Percentiles rank a stretch among this genome's conserved stretches.
Conservation (phyloP, 1,140 invertebrate species). For the Catajapyx aquilonaris region DNA sequence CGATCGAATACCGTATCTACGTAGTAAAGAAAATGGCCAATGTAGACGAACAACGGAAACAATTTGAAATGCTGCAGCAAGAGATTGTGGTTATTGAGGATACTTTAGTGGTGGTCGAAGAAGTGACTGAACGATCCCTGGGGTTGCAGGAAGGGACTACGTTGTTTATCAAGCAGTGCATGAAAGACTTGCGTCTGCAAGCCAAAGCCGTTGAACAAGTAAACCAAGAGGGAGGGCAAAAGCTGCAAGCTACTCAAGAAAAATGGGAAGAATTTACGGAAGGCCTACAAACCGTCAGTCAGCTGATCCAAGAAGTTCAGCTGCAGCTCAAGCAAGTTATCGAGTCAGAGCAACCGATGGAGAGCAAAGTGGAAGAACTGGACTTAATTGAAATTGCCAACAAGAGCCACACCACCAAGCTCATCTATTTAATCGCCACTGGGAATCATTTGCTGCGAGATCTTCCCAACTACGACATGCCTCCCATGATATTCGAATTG, state of each 20-base stretch:
- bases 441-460: constrained; percentile 33
- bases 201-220: constrained; percentile 33
- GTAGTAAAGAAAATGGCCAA: constrained; percentile 31
- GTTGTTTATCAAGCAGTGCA: constrained; percentile 23
- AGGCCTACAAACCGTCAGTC: constrained; percentile 28
- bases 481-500: constrained; percentile 34
- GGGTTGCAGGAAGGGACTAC: constrained; percentile 25
- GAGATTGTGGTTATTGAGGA: constrained; percentile 27
- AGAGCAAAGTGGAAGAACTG: constrained; percentile 35
- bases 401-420: constrained; percentile 25
- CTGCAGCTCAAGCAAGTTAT: constrained; percentile 30
- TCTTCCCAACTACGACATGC: constrained; percentile 39
- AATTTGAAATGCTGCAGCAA: constrained; percentile 26
- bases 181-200: constrained; percentile 26
- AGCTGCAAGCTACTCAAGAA: constrained; percentile 28
- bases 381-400: constrained; percentile 40
- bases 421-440: constrained; percentile 24
- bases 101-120: constrained; percentile 23
- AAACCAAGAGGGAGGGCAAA: constrained; percentile 25
- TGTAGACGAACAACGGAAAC: constrained; percentile 20
- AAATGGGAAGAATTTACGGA: constrained; percentile 46
- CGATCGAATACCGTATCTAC: constrained; percentile 55
- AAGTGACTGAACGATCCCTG: constrained; percentile 25
- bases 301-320: constrained; percentile 28
- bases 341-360: constrained; percentile 30